phyloP scores from a whole-genome alignment of 1,140 invertebrate species.

The Pseudomyrmex flavicornis region DNA sequence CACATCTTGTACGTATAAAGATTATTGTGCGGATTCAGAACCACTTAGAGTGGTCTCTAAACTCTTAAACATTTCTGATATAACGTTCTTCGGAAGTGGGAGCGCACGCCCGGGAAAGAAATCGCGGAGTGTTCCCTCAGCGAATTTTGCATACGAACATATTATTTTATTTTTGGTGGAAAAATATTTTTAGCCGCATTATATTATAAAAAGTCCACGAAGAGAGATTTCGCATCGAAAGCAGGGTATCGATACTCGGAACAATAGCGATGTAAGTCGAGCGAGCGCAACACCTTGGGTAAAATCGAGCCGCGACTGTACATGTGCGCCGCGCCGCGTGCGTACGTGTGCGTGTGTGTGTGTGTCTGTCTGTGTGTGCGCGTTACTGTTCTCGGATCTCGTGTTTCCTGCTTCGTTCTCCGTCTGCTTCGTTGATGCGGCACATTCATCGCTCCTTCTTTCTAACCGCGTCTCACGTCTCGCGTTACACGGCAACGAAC shows the following conservation, averaged over 20 bases:
- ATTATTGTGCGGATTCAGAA: too few relatives aligned
- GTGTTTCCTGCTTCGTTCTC: constrained; percentile 36
- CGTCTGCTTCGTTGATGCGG: constrained; percentile 7
- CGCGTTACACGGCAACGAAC: constrained; percentile 36
- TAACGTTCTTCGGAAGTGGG: too few relatives aligned
- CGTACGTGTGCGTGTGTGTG: not conserved
- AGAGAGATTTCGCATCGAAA: constrained; percentile 19
- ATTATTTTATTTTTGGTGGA: not conserved
- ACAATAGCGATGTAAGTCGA: constrained; percentile 42
- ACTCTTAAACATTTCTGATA: too few relatives aligned
- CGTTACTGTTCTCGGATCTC: constrained; percentile 30
- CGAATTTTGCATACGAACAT: not conserved
- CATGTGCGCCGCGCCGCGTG: too few relatives aligned
- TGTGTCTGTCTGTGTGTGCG: not conserved
- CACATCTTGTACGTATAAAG: too few relatives aligned
- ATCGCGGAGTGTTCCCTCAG: too few relatives aligned
- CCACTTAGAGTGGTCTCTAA: too few relatives aligned
- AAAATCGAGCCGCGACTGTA: constrained; percentile 14
- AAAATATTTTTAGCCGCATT: not conserved
- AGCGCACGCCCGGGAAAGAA: too few relatives aligned
- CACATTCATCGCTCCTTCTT: constrained; percentile 45
- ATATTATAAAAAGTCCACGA: not conserved
- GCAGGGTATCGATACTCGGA: constrained; percentile 41
- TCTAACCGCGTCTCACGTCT: constrained; percentile 20
- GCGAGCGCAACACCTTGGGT: constrained; percentile 34